phyloP scores from a whole-genome alignment of 2,113 vertebrate genomes.

The Menidia beryllina region DNA sequence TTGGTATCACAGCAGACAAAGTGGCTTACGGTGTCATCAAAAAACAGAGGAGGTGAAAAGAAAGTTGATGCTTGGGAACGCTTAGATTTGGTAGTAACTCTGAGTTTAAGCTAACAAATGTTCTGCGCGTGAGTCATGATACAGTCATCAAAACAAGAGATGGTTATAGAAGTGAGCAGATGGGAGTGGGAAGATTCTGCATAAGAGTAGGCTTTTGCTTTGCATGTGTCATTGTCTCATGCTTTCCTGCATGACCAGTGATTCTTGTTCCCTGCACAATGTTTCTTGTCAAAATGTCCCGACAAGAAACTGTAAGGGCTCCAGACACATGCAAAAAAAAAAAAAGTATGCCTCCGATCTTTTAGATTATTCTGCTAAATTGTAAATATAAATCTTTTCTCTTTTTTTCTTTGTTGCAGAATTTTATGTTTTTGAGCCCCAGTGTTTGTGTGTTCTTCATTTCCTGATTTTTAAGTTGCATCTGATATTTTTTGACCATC shows the following conservation, averaged over 20 bases:
- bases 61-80: not conserved
- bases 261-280: constrained; percentile 12
- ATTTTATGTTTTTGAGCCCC: not conserved
- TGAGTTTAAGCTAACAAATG: constrained; percentile 5
- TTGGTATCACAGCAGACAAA: not conserved
- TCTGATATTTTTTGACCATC: not conserved
- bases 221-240: constrained; percentile 41
- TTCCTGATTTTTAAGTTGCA: not conserved
- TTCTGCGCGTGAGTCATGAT: constrained; percentile 29
- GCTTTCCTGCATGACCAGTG: constrained; percentile 31
- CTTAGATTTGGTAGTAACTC: not conserved
- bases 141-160: constrained; percentile 45
- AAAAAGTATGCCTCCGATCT: not conserved
- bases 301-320: constrained; percentile 5
- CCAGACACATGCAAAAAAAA: not conserved
- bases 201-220: constrained; percentile 51
- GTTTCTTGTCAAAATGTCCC: constrained; percentile 15
- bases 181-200: constrained; percentile 67
- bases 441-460: not conserved
- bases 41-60: not conserved
- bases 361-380: not conserved
- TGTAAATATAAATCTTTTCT: constrained; percentile 7
- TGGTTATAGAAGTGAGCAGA: constrained; percentile 55
- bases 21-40: not conserved
- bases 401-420: not conserved